These are phyloP conservation scores for Merluccius polli DNA, from an alignment of 2,797 vertebrate species.

Conservation along the genomic window DNA sequence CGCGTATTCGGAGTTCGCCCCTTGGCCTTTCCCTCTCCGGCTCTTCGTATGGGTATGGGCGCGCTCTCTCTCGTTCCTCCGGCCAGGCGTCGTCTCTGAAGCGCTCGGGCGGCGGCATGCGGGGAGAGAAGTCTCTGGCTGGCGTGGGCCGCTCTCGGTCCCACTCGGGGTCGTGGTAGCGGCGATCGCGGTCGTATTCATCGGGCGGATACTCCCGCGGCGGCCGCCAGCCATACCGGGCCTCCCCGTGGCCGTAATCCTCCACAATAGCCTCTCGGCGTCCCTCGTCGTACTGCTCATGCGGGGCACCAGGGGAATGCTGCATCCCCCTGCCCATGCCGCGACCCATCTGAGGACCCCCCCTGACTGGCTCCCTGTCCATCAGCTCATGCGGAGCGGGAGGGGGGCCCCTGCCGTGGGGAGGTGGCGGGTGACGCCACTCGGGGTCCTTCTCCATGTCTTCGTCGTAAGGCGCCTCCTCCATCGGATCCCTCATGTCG, in stretches of 20 bases:
- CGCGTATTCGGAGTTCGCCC: constrained; percentile 76
- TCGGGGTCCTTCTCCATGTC: constrained; percentile 55
- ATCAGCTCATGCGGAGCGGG: constrained; percentile 73
- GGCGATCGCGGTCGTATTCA: constrained; percentile 68
- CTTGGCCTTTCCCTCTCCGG: constrained; percentile 70
- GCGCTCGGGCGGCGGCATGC: constrained; percentile 74
- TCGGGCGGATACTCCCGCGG: constrained; percentile 73
- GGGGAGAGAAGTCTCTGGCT: constrained; percentile 69
- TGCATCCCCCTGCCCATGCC: constrained; percentile 62
- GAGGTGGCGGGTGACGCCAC: constrained; percentile 49
- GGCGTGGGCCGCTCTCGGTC: constrained; percentile 71
- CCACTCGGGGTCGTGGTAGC: constrained; percentile 74
- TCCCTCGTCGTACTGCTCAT: constrained; percentile 70
- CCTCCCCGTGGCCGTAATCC: constrained; percentile 67
- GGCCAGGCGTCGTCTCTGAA: constrained; percentile 83
- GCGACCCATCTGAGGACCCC: constrained; percentile 58
- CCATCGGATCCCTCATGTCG: constrained; percentile 56
- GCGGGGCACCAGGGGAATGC: constrained; percentile 54
- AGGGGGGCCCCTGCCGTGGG: constrained; percentile 69
- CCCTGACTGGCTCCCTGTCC: constrained; percentile 59
- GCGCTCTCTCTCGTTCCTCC: constrained; percentile 76
- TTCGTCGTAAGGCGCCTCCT: constrained; percentile 57
- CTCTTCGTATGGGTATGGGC: constrained; percentile 77
- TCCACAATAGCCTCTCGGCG: constrained; percentile 58
- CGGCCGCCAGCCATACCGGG: constrained; percentile 73